Conservation (phyloP, 1,140 invertebrate genomes). For the Maniola jurtina region DNA sequence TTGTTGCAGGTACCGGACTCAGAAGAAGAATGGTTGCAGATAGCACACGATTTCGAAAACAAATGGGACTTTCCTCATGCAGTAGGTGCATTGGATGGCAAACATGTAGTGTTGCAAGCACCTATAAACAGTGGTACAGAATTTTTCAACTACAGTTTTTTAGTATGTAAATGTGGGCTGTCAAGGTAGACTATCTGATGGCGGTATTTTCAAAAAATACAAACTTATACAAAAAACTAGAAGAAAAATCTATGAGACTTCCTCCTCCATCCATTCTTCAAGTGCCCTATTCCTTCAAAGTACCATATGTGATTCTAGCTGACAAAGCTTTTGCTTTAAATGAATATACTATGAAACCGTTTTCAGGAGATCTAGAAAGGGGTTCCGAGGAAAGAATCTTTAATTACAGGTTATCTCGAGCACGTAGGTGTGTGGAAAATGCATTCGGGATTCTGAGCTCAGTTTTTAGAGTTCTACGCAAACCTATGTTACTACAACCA, state of each 20-base stretch:
- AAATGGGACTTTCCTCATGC: too few species aligned
- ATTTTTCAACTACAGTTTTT: too few species aligned
- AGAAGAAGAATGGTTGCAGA: too few species aligned
- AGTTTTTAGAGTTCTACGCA: conserved; percentile 16
- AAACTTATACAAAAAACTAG: not conserved
- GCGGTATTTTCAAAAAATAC: conserved; percentile 18
- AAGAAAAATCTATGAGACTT: not conserved
- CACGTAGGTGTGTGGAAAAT: conserved; percentile 25
- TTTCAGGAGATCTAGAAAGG: conserved; percentile 10
- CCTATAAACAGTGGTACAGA: too few species aligned
- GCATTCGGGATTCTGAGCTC: conserved; percentile 13
- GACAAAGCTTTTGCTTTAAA: conserved; percentile 13
- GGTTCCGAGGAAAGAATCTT: conserved; percentile 25
- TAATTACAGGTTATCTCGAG: conserved; percentile 22
- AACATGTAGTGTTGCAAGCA: too few species aligned
- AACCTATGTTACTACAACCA: conserved; percentile 15
- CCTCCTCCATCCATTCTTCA: not conserved
- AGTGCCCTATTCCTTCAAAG: not conserved
- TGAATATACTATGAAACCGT: conserved; percentile 16
- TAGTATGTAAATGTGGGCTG: conserved; percentile 24
- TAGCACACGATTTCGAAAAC: too few species aligned
- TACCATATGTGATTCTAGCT: conserved; percentile 15
- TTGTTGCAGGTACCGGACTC: too few species aligned
- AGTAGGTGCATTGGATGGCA: too few species aligned
- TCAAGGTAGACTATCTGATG: conserved; percentile 31